These are phyloP conservation scores for Lingula anatina DNA, from an alignment of 2,888 invertebrate species.

Conservation along the genomic window DNA sequence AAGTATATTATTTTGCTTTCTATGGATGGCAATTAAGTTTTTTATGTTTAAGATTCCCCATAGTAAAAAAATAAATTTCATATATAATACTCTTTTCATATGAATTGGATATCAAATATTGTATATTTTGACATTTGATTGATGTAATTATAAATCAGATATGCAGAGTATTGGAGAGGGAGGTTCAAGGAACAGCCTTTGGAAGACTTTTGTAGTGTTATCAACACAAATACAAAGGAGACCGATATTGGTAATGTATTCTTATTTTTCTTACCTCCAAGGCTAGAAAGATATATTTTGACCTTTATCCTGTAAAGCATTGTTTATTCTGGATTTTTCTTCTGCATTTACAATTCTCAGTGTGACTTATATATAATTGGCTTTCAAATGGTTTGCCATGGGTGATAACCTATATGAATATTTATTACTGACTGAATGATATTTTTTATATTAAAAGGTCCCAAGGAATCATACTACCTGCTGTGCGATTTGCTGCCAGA, in stretches of 20 bases:
- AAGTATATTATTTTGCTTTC: no score
- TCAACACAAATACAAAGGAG: constrained; percentile 57
- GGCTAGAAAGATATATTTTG: background rate
- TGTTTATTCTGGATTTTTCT: background rate
- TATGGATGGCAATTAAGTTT: no score
- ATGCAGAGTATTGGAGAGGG: constrained; percentile 56
- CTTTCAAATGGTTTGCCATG: background rate
- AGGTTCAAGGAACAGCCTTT: constrained; percentile 56
- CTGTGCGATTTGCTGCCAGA: constrained; percentile 75
- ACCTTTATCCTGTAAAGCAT: background rate
- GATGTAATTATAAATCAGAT: no score
- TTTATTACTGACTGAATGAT: no score
- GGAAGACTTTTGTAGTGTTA: constrained; percentile 58
- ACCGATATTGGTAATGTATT: constrained; percentile 42
- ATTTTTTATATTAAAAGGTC: constrained; percentile 9
- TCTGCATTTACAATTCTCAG: background rate
- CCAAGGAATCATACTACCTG: constrained; percentile 57
- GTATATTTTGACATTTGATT: no score
- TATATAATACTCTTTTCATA: no score
- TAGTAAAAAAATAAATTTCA: no score
- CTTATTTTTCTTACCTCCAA: background rate
- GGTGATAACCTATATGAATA: background rate
- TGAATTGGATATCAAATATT: no score
- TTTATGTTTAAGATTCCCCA: no score
- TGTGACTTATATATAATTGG: background rate